Conservation (phyloP, 2,113 vertebrate species). For the Upupa epops region DNA sequence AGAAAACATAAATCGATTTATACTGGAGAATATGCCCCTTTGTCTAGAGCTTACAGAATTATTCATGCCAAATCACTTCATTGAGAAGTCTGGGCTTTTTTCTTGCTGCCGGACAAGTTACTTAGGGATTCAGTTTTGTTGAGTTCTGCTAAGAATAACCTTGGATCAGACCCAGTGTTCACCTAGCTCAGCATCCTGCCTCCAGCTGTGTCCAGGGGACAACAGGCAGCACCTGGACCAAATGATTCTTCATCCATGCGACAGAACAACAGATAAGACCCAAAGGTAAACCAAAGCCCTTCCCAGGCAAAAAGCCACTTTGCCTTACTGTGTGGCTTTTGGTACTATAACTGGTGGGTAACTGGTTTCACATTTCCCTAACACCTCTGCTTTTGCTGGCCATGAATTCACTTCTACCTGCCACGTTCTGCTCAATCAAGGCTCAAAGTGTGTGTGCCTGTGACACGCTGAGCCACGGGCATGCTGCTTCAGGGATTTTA, state of each 20-base stretch:
- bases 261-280: neutral
- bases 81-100: neutral
- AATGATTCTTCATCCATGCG: neutral
- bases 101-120: neutral
- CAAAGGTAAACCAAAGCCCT: neutral
- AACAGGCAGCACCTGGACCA: neutral
- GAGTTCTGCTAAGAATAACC: neutral
- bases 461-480: neutral
- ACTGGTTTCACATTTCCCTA: neutral
- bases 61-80: neutral
- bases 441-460: fast-evolving
- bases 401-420: neutral
- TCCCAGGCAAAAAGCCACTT: neutral
- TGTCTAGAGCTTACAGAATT: neutral
- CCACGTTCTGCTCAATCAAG: neutral
- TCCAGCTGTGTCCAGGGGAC: neutral
- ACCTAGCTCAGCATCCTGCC: neutral
- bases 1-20: slow-evolving; percentile 30
- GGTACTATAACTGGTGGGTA: neutral
- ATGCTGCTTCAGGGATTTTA: neutral
- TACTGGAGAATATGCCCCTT: neutral
- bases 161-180: neutral
- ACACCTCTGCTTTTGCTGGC: neutral
- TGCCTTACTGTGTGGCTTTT: neutral
- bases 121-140: neutral